Evolutionary conservation across 2,888 invertebrate species (phyloP).

Genomic region (Unio pictorum): DNA sequence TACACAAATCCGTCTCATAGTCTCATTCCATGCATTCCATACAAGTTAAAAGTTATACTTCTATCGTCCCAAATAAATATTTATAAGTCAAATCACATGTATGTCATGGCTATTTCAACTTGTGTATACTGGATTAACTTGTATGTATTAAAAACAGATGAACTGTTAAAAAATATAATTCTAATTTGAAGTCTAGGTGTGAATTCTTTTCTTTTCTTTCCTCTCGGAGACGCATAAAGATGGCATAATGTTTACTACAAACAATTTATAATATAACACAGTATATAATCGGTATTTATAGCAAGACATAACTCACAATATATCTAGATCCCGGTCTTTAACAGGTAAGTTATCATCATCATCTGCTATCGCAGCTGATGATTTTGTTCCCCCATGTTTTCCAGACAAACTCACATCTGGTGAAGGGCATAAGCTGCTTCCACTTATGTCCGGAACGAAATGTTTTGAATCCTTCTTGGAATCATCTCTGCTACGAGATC

Average conservation of each 20-base stretch:
- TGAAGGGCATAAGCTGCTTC: neutral
- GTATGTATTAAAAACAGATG: no score
- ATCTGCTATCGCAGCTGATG: slow-evolving; percentile 25
- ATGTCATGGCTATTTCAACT: no score
- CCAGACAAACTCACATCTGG: neutral
- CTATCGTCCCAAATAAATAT: no score
- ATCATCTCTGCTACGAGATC: neutral
- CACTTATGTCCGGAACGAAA: slow-evolving; percentile 3
- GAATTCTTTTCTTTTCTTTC: neutral
- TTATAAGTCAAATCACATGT: no score
- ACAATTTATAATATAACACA: no score
- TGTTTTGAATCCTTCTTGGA: slow-evolving; percentile 1
- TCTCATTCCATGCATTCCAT: no score
- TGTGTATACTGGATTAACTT: no score
- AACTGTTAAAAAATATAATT: no score
- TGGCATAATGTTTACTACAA: neutral
- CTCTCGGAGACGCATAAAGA: neutral
- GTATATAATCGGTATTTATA: slow-evolving; percentile 8
- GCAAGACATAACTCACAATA: slow-evolving; percentile 48
- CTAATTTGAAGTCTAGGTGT: no score
- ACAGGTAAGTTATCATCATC: slow-evolving; percentile 57
- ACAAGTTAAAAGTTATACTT: no score
- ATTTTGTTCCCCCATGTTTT: slow-evolving; percentile 9
- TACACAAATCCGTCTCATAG: no score
- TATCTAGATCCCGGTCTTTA: slow-evolving; percentile 64